Evolutionary conservation across 2,888 invertebrate species (phyloP).

Genomic region (Acrobasis consociella): DNA sequence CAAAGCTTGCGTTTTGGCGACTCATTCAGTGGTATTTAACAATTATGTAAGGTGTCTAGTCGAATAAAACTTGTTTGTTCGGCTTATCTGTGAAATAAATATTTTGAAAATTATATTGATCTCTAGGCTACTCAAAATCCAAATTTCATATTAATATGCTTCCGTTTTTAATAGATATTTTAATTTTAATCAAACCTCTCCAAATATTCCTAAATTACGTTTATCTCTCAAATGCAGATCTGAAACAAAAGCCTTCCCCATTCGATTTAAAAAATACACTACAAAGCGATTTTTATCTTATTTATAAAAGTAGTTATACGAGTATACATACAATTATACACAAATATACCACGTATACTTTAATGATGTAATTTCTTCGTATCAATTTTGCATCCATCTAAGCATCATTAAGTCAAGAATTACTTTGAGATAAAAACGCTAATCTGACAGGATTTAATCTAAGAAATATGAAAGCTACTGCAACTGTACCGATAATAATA

Average conservation of each 20-base stretch:
- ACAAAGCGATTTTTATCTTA: too few relatives aligned
- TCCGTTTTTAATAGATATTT: too few relatives aligned
- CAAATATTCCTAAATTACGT: too few relatives aligned
- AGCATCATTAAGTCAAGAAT: constrained; percentile 1
- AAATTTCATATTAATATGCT: too few relatives aligned
- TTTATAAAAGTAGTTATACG: too few relatives aligned
- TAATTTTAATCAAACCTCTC: too few relatives aligned
- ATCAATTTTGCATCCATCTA: background rate
- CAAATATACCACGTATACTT: background rate
- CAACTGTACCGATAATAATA: background rate
- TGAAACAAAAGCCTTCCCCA: too few relatives aligned
- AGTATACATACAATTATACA: too few relatives aligned
- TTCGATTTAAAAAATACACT: too few relatives aligned
- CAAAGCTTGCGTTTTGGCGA: constrained; percentile 1
- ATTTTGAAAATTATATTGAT: background rate
- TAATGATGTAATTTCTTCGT: background rate
- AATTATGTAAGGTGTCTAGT: background rate
- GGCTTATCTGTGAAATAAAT: background rate
- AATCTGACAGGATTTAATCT: background rate
- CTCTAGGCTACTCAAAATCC: background rate
- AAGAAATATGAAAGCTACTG: background rate
- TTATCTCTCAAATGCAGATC: too few relatives aligned
- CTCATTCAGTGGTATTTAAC: constrained; percentile 2
- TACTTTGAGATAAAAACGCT: constrained; percentile 6
- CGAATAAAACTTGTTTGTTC: background rate